Percentiles rank a stretch among this genome's conserved stretches.
Evolutionary conservation across 2,888 invertebrate genomes (phyloP).

Genomic region (Euzophera pinguis): DNA sequence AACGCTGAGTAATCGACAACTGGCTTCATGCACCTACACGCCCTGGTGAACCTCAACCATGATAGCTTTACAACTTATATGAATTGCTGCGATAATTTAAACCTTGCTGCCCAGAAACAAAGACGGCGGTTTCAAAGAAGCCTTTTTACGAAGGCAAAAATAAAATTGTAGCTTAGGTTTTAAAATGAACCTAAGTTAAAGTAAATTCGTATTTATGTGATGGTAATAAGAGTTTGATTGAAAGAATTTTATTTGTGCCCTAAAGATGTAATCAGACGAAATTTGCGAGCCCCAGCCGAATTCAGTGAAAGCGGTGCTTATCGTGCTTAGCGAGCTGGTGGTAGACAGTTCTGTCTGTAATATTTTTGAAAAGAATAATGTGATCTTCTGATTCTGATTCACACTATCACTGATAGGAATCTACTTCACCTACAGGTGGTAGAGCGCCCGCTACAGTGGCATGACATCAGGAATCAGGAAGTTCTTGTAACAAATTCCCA

Average conservation of each 20-base stretch:
- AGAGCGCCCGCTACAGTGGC: too few relatives aligned
- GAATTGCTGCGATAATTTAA: not conserved
- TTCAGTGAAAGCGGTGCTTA: slow-evolving; percentile 43
- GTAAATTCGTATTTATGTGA: slow-evolving; percentile 9
- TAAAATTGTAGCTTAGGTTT: not conserved
- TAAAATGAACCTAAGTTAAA: slow-evolving; percentile 1
- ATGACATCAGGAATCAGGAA: too few relatives aligned
- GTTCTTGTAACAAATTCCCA: too few relatives aligned
- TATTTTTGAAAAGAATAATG: too few relatives aligned
- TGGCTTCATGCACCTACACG: slow-evolving; percentile 54
- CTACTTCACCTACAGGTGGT: too few relatives aligned
- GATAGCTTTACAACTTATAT: slow-evolving; percentile 15
- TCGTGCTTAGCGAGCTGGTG: slow-evolving; percentile 18
- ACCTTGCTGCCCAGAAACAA: not conserved
- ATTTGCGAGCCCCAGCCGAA: slow-evolving; percentile 34
- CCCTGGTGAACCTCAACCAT: slow-evolving; percentile 36
- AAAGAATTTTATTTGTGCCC: slow-evolving; percentile 5
- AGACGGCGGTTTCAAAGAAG: too few relatives aligned
- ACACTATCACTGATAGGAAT: too few relatives aligned
- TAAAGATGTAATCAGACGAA: slow-evolving; percentile 19
- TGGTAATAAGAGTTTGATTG: slow-evolving; percentile 16
- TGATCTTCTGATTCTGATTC: too few relatives aligned
- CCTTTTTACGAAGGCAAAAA: not conserved
- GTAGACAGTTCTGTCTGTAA: not conserved
- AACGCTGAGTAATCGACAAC: slow-evolving; percentile 63